These are phyloP conservation scores for Haliclystus octoradiatus DNA, from an alignment of 30 jellyfish, hydroid and myxozoan species.

Conservation along the genomic window DNA sequence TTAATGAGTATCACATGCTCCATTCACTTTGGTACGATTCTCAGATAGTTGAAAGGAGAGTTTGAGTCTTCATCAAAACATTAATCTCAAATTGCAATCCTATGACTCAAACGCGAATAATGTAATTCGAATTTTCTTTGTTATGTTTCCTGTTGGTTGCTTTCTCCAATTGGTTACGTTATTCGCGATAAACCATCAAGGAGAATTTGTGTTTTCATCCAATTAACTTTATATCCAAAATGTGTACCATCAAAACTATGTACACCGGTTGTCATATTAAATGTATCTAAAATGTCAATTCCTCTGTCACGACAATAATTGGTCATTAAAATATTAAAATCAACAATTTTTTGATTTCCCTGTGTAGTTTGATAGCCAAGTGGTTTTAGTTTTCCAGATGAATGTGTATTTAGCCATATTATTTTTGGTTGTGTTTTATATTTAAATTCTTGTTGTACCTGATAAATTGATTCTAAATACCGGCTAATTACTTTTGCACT, in stretches of 20 bases:
- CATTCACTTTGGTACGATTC: too few relatives aligned
- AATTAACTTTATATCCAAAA: constrained; percentile 69
- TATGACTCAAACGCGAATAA: too few relatives aligned
- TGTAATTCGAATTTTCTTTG: too few relatives aligned
- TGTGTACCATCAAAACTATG: constrained; percentile 98
- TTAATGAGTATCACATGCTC: too few relatives aligned
- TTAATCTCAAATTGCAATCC: too few relatives aligned
- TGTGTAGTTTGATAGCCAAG: constrained; percentile 47
- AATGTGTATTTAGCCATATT: constrained; percentile 82
- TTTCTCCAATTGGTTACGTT: too few relatives aligned
- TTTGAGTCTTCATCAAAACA: too few relatives aligned
- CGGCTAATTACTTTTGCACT: constrained; percentile 34
- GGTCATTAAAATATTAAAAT: constrained; percentile 25
- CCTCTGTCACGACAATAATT: constrained; percentile 36
- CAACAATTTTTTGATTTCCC: constrained; percentile 36
- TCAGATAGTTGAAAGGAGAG: too few relatives aligned
- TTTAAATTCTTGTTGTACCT: neutral
- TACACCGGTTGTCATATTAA: constrained; percentile 65
- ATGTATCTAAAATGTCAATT: constrained; percentile 52
- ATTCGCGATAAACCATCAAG: constrained; percentile 36
- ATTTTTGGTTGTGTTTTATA: constrained; percentile 8
- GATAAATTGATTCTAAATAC: constrained; percentile 40
- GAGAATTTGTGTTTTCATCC: constrained; percentile 49
- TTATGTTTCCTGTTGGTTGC: too few relatives aligned
- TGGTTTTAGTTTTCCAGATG: constrained; percentile 85